These are phyloP conservation scores for Cryptotis parvus DNA, from an alignment of 2,113 vertebrate genomes.

Conservation along the genomic window DNA sequence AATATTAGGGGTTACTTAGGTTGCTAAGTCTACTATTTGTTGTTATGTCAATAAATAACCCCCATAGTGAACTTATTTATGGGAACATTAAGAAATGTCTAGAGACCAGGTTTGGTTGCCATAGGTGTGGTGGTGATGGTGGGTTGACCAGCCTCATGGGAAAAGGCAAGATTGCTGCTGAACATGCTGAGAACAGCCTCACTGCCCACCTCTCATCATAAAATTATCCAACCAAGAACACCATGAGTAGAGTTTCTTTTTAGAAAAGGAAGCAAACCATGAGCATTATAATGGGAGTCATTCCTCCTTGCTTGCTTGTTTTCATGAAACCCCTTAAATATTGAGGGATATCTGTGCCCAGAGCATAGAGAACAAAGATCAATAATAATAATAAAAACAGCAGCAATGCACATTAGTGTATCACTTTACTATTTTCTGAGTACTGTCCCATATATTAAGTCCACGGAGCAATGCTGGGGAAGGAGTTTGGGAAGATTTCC, in stretches of 20 bases:
- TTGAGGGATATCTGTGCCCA: not conserved
- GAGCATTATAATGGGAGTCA: conserved; percentile 25
- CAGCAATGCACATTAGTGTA: not conserved
- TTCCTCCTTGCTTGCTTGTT: not conserved
- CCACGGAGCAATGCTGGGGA: not conserved
- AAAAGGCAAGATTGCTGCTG: not conserved
- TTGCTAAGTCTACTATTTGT: conserved; percentile 30
- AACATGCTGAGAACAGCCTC: not conserved
- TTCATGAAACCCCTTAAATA: not conserved
- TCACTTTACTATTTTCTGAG: conserved; percentile 8
- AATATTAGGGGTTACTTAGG: not conserved
- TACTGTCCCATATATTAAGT: not conserved
- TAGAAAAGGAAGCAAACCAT: not conserved
- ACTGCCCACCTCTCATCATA: not conserved
- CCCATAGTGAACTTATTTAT: not conserved
- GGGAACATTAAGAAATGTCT: not conserved
- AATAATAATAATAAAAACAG: conserved; percentile 5
- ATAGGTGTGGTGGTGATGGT: not conserved
- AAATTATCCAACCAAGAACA: not conserved
- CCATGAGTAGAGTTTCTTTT: conserved; percentile 36
- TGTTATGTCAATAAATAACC: conserved; percentile 49
- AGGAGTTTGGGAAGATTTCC: conserved; percentile 57
- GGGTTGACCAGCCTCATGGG: not conserved
- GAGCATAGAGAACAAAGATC: not conserved
- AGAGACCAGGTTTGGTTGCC: not conserved